Base-by-base conservation (phyloP, 2,888 invertebrate genomes). In the Hybos culiciformis region DNA sequence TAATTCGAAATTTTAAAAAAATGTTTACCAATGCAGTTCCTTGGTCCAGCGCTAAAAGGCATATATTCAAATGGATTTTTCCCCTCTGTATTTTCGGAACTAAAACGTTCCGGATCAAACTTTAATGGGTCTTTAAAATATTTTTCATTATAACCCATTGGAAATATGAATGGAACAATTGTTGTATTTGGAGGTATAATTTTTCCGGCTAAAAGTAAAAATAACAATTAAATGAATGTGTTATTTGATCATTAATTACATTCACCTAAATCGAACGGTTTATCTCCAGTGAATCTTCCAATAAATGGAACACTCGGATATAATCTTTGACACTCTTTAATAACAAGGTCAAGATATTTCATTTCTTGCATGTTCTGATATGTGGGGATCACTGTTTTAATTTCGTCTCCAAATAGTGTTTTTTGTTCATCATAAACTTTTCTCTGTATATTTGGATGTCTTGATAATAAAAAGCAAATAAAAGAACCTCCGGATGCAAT, bases 1-100 rank as follows among this genome's bases (percentile, higher is more conserved):
- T n/a, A n/a, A n/a, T n/a, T n/a, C n/a, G n/a, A n/a, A n/a, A n/a
- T n/a, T n/a, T n/a, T n/a, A n/a, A n/a, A n/a, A n/a, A n/a, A n/a
- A n/a, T n/a, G n/a, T n/a, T n/a, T n/a, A n/a, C n/a, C 48, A 43
- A 73, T 72, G 50, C 73, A 73, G 53, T 74, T 75, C 44, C 75
- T 67, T 1, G 73, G 70, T 0, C 75, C 75, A 31, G 74, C 75
- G 50, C 74, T 74, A 48, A 75, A 75, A 2, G 72, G 68, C 6
- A 75, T 53, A 62, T 67, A 75, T 15, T 62, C 61, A 52, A 69
- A 71, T 0, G 68, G 63, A 49, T 63, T 65, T 26, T 53, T 56
- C 39, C 51, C 48, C n/a, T n/a, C n/a, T n/a, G n/a, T n/a, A n/a
- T n/a, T n/a, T n/a, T n/a, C n/a, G n/a, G n/a, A n/a, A 32, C 63